These are phyloP conservation scores for Aspiorhynchus laticeps DNA, from an alignment of 2,113 vertebrate species.

Conservation along the genomic window DNA sequence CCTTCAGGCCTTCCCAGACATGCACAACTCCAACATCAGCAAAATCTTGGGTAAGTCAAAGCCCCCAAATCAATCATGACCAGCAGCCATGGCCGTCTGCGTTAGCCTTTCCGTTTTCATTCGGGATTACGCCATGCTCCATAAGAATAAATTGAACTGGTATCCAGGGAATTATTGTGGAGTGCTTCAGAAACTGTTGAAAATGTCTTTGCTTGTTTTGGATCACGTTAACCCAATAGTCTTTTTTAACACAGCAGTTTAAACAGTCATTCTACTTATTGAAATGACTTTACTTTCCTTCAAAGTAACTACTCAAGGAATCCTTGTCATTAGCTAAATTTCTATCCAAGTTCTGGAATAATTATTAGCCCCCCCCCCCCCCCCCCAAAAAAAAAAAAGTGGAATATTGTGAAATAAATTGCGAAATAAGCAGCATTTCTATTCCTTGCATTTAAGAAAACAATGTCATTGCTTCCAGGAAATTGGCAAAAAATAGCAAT, in stretches of 20 bases:
- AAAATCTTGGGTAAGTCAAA: conserved; percentile 93
- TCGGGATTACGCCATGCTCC: conserved; percentile 29
- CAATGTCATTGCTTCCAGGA: background rate
- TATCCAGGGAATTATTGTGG: conserved; percentile 35
- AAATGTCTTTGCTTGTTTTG: conserved; percentile 36
- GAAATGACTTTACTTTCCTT: conserved; percentile 4
- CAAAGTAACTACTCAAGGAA: conserved; percentile 6
- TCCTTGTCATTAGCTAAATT: background rate
- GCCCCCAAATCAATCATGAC: conserved; percentile 12
- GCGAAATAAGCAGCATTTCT: background rate
- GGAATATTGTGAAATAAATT: background rate
- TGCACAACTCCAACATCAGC: conserved; percentile 99
- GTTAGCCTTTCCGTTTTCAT: conserved; percentile 30
- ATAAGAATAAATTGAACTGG: conserved; percentile 36
- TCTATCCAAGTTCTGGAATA: background rate
- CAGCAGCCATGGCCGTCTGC: background rate
- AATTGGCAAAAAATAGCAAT: conserved; percentile 5
- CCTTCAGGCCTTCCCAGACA: conserved; percentile 98
- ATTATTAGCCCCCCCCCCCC: background rate
- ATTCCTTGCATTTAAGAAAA: background rate
- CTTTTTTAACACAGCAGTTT: background rate
- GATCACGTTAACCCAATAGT: conserved; percentile 13
- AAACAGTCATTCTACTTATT: conserved; percentile 3
- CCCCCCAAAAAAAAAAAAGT: no score
- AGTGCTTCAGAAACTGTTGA: conserved; percentile 7